Evolutionary conservation across 2,888 invertebrate species (phyloP), one percentile per base, ranked within the genome.

Genomic region (Nycteola revayana): DNA sequence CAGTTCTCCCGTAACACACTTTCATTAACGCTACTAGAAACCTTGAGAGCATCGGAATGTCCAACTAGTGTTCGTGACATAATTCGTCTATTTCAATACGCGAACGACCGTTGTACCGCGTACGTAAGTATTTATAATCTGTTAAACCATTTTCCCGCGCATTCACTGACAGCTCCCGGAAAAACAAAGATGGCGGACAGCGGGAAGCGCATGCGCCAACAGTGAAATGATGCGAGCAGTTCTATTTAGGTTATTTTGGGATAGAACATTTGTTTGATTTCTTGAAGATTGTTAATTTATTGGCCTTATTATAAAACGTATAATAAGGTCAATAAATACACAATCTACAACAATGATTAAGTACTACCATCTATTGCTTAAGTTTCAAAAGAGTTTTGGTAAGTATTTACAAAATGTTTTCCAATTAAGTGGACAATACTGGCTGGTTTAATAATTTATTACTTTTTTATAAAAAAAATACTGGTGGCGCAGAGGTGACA

Each of bases 11-110:
- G 14, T 14, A 3, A 14, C 14, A 14, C 21, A 25, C 7, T 53
- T 54, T 50, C 55, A 58, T 52, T 47, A 57, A 49, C 49, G 34
- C 44, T 7, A 25, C 36, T 24, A 31, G 7, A 24, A 54, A 57
- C 57, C 57, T 57, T 57, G 57, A 54, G 44, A 33, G 31, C 42
- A 42, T 48, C 5, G 55, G 58, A 57, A 57, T 57, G 58, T 57
- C 36, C 28, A 34, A 46, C 41, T 33, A 40, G 28, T 29, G 9
- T 23, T 65, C 68, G 63, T 82, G 78, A 80, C 82, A 80, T 76
- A 80, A 81, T 77, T 75, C 60, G 60, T 75, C 77, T 82, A 82
- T 80, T 84, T 83, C 66, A 55, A 67, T 60, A 56, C 45, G 44
- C 49, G 40, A 22, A 58, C 69, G 66, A 70, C 70, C 71, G 69